Evolutionary conservation across 2,797 vertebrate species (phyloP).

Genomic region (Clarias fuscus): DNA sequence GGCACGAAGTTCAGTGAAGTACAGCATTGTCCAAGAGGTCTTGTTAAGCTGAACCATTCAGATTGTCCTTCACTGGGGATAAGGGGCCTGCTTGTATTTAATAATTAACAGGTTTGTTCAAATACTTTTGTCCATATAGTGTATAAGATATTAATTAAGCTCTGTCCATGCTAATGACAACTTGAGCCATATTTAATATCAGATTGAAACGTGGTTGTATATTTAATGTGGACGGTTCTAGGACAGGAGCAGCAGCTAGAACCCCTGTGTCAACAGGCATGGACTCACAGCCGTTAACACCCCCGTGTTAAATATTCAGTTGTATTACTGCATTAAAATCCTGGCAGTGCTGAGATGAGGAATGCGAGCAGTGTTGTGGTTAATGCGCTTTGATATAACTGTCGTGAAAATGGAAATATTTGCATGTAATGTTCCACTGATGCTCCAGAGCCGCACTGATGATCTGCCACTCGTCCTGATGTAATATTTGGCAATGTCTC

Average conservation of each 20-base stretch:
- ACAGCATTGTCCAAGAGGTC: too few species aligned
- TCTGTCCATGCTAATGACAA: too few species aligned
- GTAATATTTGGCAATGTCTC: constrained; percentile 6
- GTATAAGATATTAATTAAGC: not conserved
- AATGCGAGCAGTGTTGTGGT: not conserved
- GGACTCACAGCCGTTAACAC: not conserved
- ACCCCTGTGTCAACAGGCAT: not conserved
- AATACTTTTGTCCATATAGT: too few species aligned
- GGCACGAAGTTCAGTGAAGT: too few species aligned
- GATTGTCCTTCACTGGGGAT: too few species aligned
- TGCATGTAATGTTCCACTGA: not conserved
- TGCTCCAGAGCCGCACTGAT: not conserved
- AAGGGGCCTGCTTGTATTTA: too few species aligned
- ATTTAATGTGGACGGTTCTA: too few species aligned
- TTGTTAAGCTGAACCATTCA: too few species aligned
- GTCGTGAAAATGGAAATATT: not conserved
- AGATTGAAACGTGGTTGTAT: not conserved
- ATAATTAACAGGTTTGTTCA: too few species aligned
- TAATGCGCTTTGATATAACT: not conserved
- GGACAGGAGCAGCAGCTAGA: not conserved
- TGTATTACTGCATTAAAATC: not conserved
- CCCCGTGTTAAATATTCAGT: not conserved
- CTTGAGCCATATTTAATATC: not conserved
- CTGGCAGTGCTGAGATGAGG: not conserved
- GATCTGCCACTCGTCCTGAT: not conserved